Conservation (phyloP, 2,113 vertebrate species). For the Baryphthengus martii region DNA sequence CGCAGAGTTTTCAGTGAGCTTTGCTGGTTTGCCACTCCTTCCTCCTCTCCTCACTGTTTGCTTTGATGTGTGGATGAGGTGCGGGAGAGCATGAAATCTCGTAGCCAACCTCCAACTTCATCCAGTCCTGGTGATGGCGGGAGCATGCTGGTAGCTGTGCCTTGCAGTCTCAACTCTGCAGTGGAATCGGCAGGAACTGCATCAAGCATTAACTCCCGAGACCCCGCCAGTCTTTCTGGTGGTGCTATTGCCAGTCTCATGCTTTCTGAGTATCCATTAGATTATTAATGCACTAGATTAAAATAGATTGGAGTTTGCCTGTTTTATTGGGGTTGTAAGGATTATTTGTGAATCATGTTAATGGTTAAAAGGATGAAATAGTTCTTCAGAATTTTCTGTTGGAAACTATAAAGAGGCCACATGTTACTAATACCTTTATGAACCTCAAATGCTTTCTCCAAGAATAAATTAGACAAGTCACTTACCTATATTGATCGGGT, state of each 20-base stretch:
- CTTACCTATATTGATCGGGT: neutral
- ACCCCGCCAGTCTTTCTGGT: neutral
- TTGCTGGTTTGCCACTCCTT: neutral
- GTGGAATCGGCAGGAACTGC: neutral
- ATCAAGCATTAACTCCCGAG: neutral
- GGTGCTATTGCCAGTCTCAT: neutral
- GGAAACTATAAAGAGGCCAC: neutral
- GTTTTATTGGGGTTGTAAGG: neutral
- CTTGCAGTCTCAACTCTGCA: neutral
- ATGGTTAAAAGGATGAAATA: neutral
- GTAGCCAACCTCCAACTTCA: neutral
- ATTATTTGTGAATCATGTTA: neutral
- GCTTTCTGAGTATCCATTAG: neutral
- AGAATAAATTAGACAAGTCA: neutral
- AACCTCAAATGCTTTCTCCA: neutral
- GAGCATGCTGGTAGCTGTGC: neutral
- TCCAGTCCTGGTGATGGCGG: neutral
- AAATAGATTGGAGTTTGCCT: neutral
- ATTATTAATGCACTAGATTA: neutral
- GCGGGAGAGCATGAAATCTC: neutral
- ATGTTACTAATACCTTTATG: neutral
- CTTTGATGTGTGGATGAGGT: rapidly evolving
- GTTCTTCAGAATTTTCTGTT: neutral
- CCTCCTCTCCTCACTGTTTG: neutral
- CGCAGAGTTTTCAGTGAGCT: neutral